Percentiles rank a stretch among this genome's conserved stretches.
These are phyloP conservation scores for Molossus alvarezi DNA, from an alignment of 2,797 vertebrate genomes.

Conservation along the genomic window DNA sequence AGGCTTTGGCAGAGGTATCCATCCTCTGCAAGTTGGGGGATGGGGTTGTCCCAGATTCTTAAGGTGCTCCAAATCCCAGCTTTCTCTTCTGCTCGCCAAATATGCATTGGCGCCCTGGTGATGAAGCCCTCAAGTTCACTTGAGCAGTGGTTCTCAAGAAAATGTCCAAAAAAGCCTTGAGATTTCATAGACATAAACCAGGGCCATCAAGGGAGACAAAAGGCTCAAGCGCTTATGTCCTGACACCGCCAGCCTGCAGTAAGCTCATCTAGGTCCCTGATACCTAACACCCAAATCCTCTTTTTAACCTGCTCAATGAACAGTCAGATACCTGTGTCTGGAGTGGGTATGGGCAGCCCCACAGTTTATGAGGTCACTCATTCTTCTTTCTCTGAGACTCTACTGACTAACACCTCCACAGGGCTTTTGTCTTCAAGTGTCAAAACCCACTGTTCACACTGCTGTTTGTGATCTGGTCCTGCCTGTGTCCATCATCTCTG, in stretches of 20 bases:
- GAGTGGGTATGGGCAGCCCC: background rate
- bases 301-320: background rate
- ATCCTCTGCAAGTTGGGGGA: background rate
- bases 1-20: background rate
- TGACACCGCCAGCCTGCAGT: background rate
- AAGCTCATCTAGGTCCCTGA: background rate
- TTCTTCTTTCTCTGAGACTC: background rate
- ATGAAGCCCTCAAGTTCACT: background rate
- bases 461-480: background rate
- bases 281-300: background rate
- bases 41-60: background rate
- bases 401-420: background rate
- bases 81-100: background rate
- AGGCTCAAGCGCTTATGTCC: background rate
- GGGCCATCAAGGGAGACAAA: background rate
- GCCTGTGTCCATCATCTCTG: background rate
- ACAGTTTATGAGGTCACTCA: background rate
- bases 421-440: background rate
- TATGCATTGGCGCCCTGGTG: background rate
- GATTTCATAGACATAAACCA: background rate
- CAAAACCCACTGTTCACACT: background rate
- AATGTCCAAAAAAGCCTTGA: background rate
- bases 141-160: background rate
- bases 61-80: background rate
- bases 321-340: background rate